phyloP scores from a whole-genome alignment of 64 coral and sea anemone species.

The Dendronephthya gigantea region DNA sequence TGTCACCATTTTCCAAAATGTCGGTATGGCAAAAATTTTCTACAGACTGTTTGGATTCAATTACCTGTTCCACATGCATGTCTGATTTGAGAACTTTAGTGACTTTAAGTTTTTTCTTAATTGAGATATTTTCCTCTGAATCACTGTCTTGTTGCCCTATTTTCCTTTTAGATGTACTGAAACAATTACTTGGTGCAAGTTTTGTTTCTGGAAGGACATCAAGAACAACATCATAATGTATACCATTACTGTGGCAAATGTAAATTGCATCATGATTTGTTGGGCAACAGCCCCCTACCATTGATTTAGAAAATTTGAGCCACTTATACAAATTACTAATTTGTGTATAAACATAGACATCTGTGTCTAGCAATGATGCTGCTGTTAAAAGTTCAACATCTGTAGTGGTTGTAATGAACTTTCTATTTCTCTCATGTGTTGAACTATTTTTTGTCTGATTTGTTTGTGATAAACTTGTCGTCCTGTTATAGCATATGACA shows the following conservation, averaged over 20 bases:
- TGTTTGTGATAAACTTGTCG: not conserved
- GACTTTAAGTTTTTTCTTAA: not conserved
- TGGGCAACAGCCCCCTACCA: not conserved
- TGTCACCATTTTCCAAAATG: not conserved
- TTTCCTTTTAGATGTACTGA: not conserved
- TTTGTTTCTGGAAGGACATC: not conserved
- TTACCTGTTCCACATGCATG: not conserved
- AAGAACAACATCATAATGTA: not conserved
- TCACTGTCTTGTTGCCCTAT: not conserved
- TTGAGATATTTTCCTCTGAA: not conserved
- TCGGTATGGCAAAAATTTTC: not conserved
- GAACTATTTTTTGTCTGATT: not conserved
- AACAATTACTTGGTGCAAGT: not conserved
- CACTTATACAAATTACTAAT: not conserved
- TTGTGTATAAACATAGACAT: not conserved
- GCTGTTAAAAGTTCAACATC: not conserved
- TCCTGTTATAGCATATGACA: not conserved
- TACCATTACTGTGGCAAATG: no score
- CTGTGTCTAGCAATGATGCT: not conserved
- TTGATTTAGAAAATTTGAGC: not conserved
- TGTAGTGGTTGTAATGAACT: not conserved
- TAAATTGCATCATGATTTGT: not conserved
- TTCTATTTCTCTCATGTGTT: not conserved
- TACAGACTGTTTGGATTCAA: not conserved
- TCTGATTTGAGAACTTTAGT: not conserved